Evolutionary conservation across 2,888 invertebrate genomes (phyloP), one percentile per base, ranked within the genome.

Genomic region (Protophormia terraenovae): DNA sequence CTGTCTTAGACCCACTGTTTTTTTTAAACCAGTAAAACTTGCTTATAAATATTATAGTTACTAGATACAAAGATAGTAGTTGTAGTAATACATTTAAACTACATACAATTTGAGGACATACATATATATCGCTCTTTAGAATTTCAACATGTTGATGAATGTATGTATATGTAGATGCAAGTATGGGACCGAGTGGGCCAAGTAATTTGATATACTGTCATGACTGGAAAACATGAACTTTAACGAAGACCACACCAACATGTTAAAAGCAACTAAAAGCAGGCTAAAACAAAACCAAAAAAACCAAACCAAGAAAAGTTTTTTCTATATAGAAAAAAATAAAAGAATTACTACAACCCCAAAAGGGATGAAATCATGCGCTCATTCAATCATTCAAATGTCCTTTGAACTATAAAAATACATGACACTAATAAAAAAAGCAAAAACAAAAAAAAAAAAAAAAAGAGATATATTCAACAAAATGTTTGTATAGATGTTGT

Each of bases 381-480:
- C 90, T 91, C 91, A 91, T 91, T 91, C 91, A 91, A 91, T 91
- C 91, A 91, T 91, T 91, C 91, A 91, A 91, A 91, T 91, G 91
- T 91, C 91, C 91, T 91, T 91, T 91, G 91, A 91, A 91, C 91
- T 91, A 91, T 91, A 91, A 91, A 91, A 91, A 91, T 91, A 91
- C 91, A 91, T 91, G 91, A 91, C 91, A 91, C 91, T 91, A 91
- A 91, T 91, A 91, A 91, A 91, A 90, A 90, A 89, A 0, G 45
- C 88, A 89, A 89, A 27, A 27, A 84, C 50, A 55, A 69, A 75
- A 75, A 47, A 16, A 53, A 83, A 69, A 45, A 35, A 80, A 67
- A 16, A 24, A 22, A n/a, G 10, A 47, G 16, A n/a, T n/a, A n/a
- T n/a, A 27, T n/a, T n/a, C n/a, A n/a, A n/a, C 27, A 24, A 19